These are phyloP conservation scores for Solea solea DNA, from an alignment of 2,113 vertebrate genomes.

Conservation along the genomic window DNA sequence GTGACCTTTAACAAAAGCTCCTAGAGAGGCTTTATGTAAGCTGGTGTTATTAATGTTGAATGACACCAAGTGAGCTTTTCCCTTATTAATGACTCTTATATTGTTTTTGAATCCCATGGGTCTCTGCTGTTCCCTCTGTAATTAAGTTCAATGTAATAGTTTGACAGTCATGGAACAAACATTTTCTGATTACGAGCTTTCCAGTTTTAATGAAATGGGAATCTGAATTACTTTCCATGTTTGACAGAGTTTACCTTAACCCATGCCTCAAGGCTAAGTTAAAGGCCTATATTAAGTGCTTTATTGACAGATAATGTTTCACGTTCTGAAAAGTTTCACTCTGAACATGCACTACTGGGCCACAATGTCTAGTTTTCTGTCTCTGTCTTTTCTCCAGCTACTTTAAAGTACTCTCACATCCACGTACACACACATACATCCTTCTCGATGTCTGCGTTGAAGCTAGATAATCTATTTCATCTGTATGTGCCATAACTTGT, in stretches of 20 bases:
- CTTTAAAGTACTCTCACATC: constrained; percentile 2
- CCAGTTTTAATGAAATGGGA: not conserved
- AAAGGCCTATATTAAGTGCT: not conserved
- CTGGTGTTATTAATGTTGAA: constrained; percentile 19
- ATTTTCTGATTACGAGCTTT: constrained; percentile 19
- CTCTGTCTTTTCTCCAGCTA: constrained; percentile 5
- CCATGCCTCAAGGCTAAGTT: too few species aligned
- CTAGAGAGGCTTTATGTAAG: not conserved
- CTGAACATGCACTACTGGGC: not conserved
- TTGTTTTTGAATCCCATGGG: constrained; percentile 22
- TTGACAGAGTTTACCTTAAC: not conserved
- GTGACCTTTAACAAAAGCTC: not conserved
- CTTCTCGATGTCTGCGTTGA: constrained; percentile 37
- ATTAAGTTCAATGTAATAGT: constrained; percentile 16
- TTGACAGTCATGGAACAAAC: constrained; percentile 29
- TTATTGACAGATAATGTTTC: not conserved
- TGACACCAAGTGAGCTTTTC: constrained; percentile 11
- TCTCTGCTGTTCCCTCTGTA: constrained; percentile 12
- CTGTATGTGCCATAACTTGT: constrained; percentile 65
- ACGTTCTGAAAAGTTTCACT: too few species aligned
- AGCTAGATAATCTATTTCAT: constrained; percentile 72
- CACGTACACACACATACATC: not conserved
- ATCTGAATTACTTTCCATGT: not conserved
- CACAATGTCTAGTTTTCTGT: constrained; percentile 11
- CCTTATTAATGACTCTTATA: constrained; percentile 30